Base-by-base conservation (phyloP, 2,888 invertebrate species). In the Andrena hattorfiana region DNA sequence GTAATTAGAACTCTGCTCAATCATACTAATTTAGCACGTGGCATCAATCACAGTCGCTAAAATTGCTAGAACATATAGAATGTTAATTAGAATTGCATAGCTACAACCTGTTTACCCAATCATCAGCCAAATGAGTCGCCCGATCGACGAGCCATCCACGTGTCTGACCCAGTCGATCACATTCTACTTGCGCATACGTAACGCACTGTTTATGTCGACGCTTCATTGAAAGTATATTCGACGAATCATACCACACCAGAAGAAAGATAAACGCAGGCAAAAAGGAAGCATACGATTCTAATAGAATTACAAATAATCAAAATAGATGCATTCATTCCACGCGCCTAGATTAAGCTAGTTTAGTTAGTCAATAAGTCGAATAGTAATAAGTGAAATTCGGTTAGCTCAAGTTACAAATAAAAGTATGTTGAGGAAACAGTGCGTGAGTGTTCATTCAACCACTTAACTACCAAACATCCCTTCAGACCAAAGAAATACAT, bases 31-130 rank as follows among this genome's bases (percentile, higher is more conserved):
- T 56, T 8, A 54, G 23, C 10, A 23, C 23, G 20, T 56, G 23
- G 56, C 20, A 56, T 23, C 26, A 26, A 56, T 56, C 56, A 56
- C 20, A 56, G 1, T 56, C 56, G 26, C 56, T 56, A 56, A 56
- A 56, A 56, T 20, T 30, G 42, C 59, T 42, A 0, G 13, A 32
- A 54, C 74, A 51, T 42, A 23, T 42, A 5, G 16, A n/a, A 59
- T 13, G n/a, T n/a, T 68, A 35, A 67, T 28, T 49, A 30, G 32
- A 56, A 56, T 56, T 56, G 56, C 4, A 56, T 56, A 56, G 20
- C 2, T 20, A 1, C 26, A 56, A 56, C 56, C 26, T 56, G 56
- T 26, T 56, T 56, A 26, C 56, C 10, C 56, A 26, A 56, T 56
- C 56, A 56, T 56, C 13, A 56, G 56, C 23, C 13, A 56, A 56